A percentile compares a stretch with the other conserved stretches of the same genome.
Conservation (phyloP, 2,113 vertebrate genomes). For the Nerophis lumbriciformis region DNA sequence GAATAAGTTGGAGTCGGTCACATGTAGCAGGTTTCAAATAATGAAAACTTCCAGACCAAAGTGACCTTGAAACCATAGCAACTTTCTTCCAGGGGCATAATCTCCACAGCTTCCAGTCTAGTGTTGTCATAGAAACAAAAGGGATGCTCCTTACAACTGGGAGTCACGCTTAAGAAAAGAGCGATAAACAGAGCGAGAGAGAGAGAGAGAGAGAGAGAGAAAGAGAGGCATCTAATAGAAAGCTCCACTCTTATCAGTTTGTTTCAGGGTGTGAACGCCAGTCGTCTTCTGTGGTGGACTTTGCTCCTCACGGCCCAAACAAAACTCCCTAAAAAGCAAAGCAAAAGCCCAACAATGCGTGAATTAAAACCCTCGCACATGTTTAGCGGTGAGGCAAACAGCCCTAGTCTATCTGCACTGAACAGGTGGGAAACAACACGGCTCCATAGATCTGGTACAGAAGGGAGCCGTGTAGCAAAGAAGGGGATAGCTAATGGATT, state of each 20-base stretch:
- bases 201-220: slow-evolving; percentile 3
- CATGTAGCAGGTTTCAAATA: slow-evolving; percentile 6
- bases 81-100: slow-evolving; percentile 7
- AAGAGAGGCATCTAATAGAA: slow-evolving; percentile 26
- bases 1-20: too few relatives aligned
- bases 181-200: too few relatives aligned
- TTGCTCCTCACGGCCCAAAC: slow-evolving; percentile 10
- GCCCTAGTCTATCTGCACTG: slow-evolving; percentile 33
- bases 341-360: background rate
- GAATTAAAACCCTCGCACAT: background rate
- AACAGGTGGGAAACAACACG: slow-evolving; percentile 55
- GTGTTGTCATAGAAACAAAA: slow-evolving; percentile 22
- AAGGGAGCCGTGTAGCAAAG: slow-evolving; percentile 16
- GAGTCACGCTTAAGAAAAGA: slow-evolving; percentile 9
- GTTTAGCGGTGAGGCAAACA: slow-evolving; percentile 3
- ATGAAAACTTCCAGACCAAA: slow-evolving; percentile 7
- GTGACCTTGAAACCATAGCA: slow-evolving; percentile 24
- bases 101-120: slow-evolving; percentile 4
- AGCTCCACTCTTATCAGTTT: slow-evolving; percentile 33
- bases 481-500: slow-evolving; percentile 57
- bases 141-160: slow-evolving; percentile 20
- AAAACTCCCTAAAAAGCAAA: slow-evolving; percentile 12
- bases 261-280: slow-evolving; percentile 34
- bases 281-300: slow-evolving; percentile 15
- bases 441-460: slow-evolving; percentile 34